Evolutionary conservation across 2,888 invertebrate genomes (phyloP), one percentile per base, ranked within the genome.

Genomic region (Hesperia comma): DNA sequence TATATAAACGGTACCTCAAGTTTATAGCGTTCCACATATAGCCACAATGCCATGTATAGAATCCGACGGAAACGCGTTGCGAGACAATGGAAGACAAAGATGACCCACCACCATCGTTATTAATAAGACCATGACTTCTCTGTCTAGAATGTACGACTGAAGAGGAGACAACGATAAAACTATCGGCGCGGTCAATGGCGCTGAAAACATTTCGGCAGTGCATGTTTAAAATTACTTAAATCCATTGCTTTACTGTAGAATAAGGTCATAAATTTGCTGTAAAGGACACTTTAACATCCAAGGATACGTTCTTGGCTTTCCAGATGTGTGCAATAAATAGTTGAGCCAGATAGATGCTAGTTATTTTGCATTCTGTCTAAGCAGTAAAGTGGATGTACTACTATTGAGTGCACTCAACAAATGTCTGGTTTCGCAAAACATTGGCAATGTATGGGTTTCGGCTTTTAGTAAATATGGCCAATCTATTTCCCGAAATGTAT

Each of bases 361-460:
- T 49, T 63, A 63, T 56, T 56, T 46, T 15, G 37, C 56, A 63
- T 56, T 32, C 63, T 57, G 49, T 57, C 63, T 40, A 63, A n/a
- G 51, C 60, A 32, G 21, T 15, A 33, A 15, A 49, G 37, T 15
- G 33, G 37, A 56, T 17, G 63, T 33, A 15, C 56, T 26, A 5
- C 21, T 56, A 63, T 37, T 56, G 56, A 56, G 33, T 32, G 56
- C 6, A 2, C 21, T 26, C 7, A 63, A 63, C 57, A 57, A 64
- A 64, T 58, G 49, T 37, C 58, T 64, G 64, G 63, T 64, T 64
- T 64, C 26, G 57, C 26, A 41, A 58, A 57, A 64, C 57, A 64
- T 58, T 51, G 51, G 51, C 41, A 64, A 64, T 64, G 56, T 64
- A 64, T 64, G 51, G 49, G 51, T 57, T 19, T 21, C 37, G 57